Evolutionary conservation across 2,797 vertebrate genomes (phyloP).

Genomic region (Tokudaia tokunoshimensis): DNA sequence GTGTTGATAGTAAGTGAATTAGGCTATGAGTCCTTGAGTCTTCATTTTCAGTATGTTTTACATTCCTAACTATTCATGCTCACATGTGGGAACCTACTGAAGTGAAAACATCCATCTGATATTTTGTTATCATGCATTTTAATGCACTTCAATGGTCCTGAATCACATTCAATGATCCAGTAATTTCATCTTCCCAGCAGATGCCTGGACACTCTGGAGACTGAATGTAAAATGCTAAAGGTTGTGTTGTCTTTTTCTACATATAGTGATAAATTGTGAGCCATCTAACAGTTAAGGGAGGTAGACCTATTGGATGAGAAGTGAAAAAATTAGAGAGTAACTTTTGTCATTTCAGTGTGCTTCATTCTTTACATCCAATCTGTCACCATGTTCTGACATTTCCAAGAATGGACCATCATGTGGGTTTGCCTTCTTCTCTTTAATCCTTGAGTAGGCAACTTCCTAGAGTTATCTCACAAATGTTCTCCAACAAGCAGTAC

Average conservation of each 20-base stretch:
- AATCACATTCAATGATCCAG: background rate
- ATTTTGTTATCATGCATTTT: conserved; percentile 68
- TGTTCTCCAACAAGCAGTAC: conserved; percentile 12
- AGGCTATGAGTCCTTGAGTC: background rate
- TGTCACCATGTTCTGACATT: conserved; percentile 76
- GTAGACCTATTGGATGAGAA: conserved; percentile 30
- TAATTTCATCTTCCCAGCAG: background rate
- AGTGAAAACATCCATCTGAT: conserved; percentile 70
- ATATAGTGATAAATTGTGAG: background rate
- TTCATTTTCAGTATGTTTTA: conserved; percentile 27
- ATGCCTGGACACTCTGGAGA: background rate
- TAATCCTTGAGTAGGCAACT: conserved; percentile 51
- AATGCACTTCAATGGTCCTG: background rate
- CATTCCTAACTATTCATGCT: background rate
- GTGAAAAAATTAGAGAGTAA: conserved; percentile 48
- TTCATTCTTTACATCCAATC: conserved; percentile 75
- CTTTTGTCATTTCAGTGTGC: conserved; percentile 66
- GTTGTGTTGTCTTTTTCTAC: background rate
- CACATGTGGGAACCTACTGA: conserved; percentile 6
- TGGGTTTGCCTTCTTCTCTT: conserved; percentile 70
- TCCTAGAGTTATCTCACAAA: conserved; percentile 59
- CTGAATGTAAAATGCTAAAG: background rate
- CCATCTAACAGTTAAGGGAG: conserved; percentile 44
- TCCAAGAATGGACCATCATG: conserved; percentile 70
- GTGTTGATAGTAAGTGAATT: background rate